Percentiles rank a stretch among this genome's conserved stretches.
Conservation (phyloP, 1,140 invertebrate species). For the Aphelinus certus region DNA sequence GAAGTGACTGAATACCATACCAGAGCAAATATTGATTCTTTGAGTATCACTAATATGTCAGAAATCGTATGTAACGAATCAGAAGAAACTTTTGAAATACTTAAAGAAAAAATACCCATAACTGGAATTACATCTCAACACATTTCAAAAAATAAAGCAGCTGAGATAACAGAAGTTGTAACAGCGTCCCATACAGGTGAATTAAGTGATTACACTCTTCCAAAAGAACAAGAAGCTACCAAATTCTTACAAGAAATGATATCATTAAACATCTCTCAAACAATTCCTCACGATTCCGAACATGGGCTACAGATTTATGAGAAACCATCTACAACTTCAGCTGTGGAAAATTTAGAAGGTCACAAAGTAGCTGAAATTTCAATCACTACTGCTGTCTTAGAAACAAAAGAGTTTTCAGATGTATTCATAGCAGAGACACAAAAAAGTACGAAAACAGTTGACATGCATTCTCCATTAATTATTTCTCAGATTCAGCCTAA, state of each 20-base stretch:
- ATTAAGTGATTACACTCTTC: constrained; percentile 38
- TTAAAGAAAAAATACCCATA: constrained; percentile 38
- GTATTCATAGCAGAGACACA: constrained; percentile 37
- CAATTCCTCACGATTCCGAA: constrained; percentile 41
- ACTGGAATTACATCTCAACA: constrained; percentile 24
- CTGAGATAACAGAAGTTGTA: constrained; percentile 47
- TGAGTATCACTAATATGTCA: constrained; percentile 41
- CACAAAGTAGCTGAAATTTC: constrained; percentile 48
- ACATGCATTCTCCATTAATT: constrained; percentile 40
- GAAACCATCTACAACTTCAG: neutral
- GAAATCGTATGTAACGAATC: constrained; percentile 45
- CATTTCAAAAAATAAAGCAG: constrained; percentile 38
- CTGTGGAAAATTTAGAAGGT: constrained; percentile 43
- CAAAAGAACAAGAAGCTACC: constrained; percentile 44
- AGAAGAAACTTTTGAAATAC: constrained; percentile 31
- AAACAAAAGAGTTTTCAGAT: constrained; percentile 40
- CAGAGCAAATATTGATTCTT: constrained; percentile 43
- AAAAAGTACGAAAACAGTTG: constrained; percentile 37
- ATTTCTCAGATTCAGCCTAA: constrained; percentile 40
- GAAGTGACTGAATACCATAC: constrained; percentile 42
- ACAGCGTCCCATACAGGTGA: constrained; percentile 36
- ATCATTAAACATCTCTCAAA: constrained; percentile 45
- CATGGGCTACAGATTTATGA: too few species aligned
- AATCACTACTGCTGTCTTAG: constrained; percentile 47
- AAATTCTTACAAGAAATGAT: constrained; percentile 43